A percentile compares a stretch with the other conserved stretches of the same genome.
Evolutionary conservation across 2,113 vertebrate genomes (phyloP).

Genomic region (Eclectus roratus): DNA sequence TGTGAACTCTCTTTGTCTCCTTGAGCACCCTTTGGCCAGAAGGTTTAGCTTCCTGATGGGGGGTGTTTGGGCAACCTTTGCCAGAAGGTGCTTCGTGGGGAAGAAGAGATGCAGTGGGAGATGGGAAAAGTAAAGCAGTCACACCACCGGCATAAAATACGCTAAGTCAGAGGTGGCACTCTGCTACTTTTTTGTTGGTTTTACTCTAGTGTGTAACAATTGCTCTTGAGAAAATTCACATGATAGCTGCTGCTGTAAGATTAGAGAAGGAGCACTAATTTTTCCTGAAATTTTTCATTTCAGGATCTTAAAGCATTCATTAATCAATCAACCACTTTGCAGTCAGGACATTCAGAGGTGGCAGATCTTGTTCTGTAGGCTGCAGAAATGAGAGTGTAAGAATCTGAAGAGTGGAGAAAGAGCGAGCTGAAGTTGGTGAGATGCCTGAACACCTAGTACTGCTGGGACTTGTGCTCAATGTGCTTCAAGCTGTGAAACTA

Average conservation of each 20-base stretch:
- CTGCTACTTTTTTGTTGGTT: background rate
- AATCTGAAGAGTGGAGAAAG: background rate
- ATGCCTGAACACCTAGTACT: background rate
- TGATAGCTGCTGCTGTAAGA: background rate
- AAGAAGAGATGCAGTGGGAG: background rate
- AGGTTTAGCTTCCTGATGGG: background rate
- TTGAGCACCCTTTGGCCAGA: background rate
- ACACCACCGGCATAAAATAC: background rate
- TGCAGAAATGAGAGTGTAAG: background rate
- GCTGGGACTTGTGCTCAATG: background rate
- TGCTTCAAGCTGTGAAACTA: background rate
- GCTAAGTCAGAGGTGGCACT: background rate
- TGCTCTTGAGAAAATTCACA: background rate
- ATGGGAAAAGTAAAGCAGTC: background rate
- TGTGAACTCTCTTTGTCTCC: background rate
- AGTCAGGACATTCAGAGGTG: background rate
- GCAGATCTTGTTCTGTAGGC: background rate
- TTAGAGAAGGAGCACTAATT: background rate
- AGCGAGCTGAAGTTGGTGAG: background rate
- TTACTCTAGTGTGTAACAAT: background rate
- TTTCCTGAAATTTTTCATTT: background rate
- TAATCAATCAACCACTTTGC: background rate
- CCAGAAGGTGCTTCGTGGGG: background rate
- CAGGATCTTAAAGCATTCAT: background rate
- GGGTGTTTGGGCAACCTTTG: background rate